A percentile compares a stretch with the other conserved stretches of the same genome.
Conservation (phyloP, 2,113 vertebrate species). For the Syrrhaptes paradoxus region DNA sequence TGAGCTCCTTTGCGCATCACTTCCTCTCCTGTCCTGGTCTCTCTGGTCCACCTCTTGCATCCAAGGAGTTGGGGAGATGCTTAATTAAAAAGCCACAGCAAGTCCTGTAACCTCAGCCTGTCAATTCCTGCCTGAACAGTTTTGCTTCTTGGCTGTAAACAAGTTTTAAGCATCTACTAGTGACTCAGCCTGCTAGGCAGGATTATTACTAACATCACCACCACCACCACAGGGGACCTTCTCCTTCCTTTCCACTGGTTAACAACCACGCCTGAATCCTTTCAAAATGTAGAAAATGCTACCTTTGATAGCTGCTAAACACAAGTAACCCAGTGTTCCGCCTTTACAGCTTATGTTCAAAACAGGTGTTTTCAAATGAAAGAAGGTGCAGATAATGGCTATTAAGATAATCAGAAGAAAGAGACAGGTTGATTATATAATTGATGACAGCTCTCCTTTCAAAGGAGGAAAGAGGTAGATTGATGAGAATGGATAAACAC, state of each 20-base stretch:
- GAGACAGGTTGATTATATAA: neutral
- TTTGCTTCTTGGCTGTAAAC: constrained; percentile 41
- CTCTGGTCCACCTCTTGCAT: neutral
- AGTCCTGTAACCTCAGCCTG: constrained; percentile 32
- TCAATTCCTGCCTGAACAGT: constrained; percentile 55
- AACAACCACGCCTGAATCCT: neutral
- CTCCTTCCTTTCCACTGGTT: constrained; percentile 6
- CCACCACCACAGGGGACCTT: constrained; percentile 3
- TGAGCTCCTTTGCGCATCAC: neutral
- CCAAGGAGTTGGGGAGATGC: neutral
- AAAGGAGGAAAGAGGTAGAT: neutral
- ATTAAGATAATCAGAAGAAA: neutral
- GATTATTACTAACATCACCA: constrained; percentile 38
- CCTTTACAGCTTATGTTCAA: neutral
- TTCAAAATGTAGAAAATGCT: neutral
- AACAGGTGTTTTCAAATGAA: neutral
- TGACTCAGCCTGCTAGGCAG: constrained; percentile 69
- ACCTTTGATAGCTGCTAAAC: neutral
- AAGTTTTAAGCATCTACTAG: constrained; percentile 28
- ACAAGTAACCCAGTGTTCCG: neutral
- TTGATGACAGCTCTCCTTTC: neutral
- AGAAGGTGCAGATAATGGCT: neutral
- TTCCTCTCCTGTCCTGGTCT: neutral
- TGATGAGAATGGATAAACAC: neutral
- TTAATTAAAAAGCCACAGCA: neutral